Conservation (phyloP, 2,888 invertebrate species). For the Philhelius pedissequus region DNA sequence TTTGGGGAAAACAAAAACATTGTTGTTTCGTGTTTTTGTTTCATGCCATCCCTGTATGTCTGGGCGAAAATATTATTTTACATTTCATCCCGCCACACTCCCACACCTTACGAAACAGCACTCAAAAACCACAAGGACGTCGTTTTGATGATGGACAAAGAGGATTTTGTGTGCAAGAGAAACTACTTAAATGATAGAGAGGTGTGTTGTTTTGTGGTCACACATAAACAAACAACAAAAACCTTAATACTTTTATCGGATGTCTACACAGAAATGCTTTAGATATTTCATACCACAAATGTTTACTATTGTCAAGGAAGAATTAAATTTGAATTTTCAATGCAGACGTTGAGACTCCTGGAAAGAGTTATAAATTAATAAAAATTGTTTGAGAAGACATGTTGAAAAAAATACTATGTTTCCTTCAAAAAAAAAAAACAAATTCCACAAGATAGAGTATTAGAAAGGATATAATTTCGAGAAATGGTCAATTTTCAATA, state of each 20-base stretch:
- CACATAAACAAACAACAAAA: background rate
- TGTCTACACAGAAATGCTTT: background rate
- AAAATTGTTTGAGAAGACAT: too few species aligned
- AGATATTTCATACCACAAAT: too few species aligned
- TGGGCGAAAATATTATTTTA: conserved; percentile 33
- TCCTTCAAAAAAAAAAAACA: too few species aligned
- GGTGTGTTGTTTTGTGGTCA: conserved; percentile 7
- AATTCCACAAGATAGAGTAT: too few species aligned
- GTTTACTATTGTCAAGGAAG: too few species aligned
- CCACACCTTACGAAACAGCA: background rate
- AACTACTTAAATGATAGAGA: background rate
- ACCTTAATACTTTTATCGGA: background rate
- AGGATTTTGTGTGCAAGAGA: background rate
- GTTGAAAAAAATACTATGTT: too few species aligned
- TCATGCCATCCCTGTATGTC: background rate
- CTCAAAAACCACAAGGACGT: conserved; percentile 14
- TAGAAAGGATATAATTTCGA: too few species aligned
- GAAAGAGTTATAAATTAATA: too few species aligned
- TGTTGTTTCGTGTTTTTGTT: conserved; percentile 11
- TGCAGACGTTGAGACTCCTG: too few species aligned
- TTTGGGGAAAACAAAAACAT: conserved; percentile 2
- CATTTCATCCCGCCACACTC: background rate
- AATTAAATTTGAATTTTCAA: too few species aligned
- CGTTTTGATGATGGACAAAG: conserved; percentile 16
- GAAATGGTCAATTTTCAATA: too few species aligned